Evolutionary conservation across 2,888 invertebrate genomes (phyloP).

Genomic region (Ypsolopha scabrella): DNA sequence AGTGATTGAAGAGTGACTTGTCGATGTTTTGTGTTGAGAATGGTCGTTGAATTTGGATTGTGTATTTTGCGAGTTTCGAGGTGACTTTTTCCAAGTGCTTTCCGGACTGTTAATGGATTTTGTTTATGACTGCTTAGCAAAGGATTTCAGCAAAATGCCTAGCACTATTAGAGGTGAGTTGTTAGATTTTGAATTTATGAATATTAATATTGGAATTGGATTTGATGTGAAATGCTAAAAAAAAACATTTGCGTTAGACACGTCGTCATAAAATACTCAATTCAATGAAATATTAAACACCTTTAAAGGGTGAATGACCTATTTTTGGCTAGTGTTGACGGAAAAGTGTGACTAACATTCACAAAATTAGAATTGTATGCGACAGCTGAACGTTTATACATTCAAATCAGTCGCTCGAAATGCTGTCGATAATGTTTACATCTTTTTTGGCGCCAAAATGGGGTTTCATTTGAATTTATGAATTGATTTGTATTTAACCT

Average conservation of each 20-base stretch:
- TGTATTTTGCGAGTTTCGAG: not conserved
- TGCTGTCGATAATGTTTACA: constrained; percentile 24
- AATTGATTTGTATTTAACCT: not conserved
- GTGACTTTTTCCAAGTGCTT: not conserved
- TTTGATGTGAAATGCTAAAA: too few species aligned
- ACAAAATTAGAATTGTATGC: constrained; percentile 38
- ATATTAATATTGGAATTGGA: too few species aligned
- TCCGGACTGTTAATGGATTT: constrained; percentile 18
- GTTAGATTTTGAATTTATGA: constrained; percentile 7
- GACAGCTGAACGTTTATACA: constrained; percentile 22
- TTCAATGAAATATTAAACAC: constrained; percentile 3
- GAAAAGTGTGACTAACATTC: constrained; percentile 17
- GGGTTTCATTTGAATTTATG: constrained; percentile 3
- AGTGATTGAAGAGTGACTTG: not conserved
- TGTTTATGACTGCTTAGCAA: constrained; percentile 18
- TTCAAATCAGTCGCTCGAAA: constrained; percentile 22
- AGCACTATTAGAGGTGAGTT: constrained; percentile 65
- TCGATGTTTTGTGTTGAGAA: not conserved
- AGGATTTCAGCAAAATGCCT: constrained; percentile 59
- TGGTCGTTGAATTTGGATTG: not conserved
- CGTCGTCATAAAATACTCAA: too few species aligned
- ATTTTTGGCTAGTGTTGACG: constrained; percentile 10
- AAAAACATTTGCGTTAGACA: too few species aligned
- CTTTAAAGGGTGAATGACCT: constrained; percentile 2
- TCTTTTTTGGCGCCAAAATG: constrained; percentile 13